Conservation (phyloP, 2,797 vertebrate species). For the Paratrypauchen microcephalus region DNA sequence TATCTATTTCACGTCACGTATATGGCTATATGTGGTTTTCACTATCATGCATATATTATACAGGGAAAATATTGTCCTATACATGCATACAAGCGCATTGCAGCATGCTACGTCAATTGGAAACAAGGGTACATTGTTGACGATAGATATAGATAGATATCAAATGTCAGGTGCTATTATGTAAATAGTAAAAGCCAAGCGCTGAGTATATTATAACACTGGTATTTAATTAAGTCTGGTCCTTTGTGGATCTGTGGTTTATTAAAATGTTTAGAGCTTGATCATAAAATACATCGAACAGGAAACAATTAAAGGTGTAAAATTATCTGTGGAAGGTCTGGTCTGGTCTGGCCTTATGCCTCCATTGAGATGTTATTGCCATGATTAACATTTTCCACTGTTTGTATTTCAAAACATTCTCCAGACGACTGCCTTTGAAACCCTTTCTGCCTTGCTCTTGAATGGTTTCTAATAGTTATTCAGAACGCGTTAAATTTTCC, state of each 20-base stretch:
- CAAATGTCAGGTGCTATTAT: conserved; percentile 22
- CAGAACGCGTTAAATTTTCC: neutral
- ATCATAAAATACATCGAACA: conserved; percentile 1
- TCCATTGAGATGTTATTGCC: too few relatives aligned
- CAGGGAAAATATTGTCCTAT: conserved; percentile 1
- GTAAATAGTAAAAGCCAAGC: conserved; percentile 1
- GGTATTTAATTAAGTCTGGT: conserved; percentile 13
- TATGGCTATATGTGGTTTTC: conserved; percentile 4
- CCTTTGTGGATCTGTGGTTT: neutral
- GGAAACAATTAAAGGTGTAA: neutral
- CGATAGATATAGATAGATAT: conserved; percentile 20
- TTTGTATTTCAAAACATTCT: too few relatives aligned
- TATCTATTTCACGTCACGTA: neutral
- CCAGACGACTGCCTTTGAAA: too few relatives aligned
- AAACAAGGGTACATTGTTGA: conserved; percentile 5
- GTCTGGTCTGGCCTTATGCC: too few relatives aligned
- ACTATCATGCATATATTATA: neutral
- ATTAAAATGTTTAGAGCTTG: neutral
- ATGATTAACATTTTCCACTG: too few relatives aligned
- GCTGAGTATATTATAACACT: neutral
- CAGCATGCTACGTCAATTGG: neutral
- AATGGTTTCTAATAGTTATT: neutral
- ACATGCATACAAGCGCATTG: neutral
- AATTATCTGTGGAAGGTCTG: too few relatives aligned
- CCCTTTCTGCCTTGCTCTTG: too few relatives aligned